Evolutionary conservation across 2,113 vertebrate species (phyloP), one percentile per base, ranked within the genome.

Genomic region (Siphamia tubifer): DNA sequence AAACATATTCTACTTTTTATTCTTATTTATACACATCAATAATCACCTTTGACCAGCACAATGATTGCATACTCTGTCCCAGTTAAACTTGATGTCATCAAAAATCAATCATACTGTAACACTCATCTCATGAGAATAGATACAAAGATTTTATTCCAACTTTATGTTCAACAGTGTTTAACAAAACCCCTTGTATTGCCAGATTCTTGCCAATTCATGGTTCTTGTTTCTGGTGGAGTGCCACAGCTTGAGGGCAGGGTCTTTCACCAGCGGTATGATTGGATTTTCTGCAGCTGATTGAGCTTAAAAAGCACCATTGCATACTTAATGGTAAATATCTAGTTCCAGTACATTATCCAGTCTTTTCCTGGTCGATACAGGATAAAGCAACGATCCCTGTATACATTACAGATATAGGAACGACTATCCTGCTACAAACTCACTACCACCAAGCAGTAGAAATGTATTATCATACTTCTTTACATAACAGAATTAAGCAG

Each of bases 401-500:
- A 27, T 66, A 51, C 48, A 68, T 58, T 53, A 60, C 25, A 27
- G 56, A 67, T 78, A 49, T 45, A 51, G 51, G 61, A 43, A 55
- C 48, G 2, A 17, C 54, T 63, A 38, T 55, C 55, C 13, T 48
- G 63, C 62, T 28, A 82, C 87, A 81, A 81, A 73, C 53, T 68
- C 67, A 45, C 43, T 36, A 68, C 61, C 56, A 32, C 36, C 52
- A 43, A 67, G 55, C 71, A 48, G 70, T 55, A 77, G 61, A 68
- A 90, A 68, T 89, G 70, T 77, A 87, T 85, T 87, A 88, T 85
- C 72, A 64, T 85, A 83, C 48, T 74, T 77, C 75, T 91, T 92
- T 92, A 93, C 83, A 84, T 91, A 93, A 92, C 74, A 63, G 82
- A 87, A 86, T 86, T 82, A 86, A 85, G 66, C 89, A 84, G 87